These are phyloP conservation scores for Dascillus cervinus DNA, from an alignment of 2,888 invertebrate species.

Conservation along the genomic window DNA sequence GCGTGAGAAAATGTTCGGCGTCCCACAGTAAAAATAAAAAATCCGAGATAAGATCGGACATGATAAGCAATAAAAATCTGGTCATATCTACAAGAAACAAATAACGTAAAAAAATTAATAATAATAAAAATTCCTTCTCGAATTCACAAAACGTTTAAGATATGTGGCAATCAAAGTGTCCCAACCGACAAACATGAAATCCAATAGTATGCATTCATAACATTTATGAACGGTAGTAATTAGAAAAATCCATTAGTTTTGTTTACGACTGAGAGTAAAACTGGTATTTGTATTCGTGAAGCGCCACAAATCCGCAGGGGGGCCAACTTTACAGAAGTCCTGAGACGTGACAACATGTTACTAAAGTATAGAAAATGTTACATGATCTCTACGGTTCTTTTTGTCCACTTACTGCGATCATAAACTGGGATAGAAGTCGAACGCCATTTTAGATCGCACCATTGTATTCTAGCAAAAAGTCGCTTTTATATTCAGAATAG, in stretches of 20 bases:
- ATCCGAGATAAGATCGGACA: constrained; percentile 16
- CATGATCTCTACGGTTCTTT: too few relatives aligned
- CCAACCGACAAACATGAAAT: constrained; percentile 6
- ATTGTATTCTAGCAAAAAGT: constrained; percentile 18
- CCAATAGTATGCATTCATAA: constrained; percentile 7
- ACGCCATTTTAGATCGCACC: constrained; percentile 16
- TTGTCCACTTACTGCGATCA: too few relatives aligned
- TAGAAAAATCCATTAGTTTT: constrained; percentile 33
- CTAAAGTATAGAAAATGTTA: constrained; percentile 34
- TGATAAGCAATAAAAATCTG: constrained; percentile 16
- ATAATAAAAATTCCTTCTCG: constrained; percentile 11
- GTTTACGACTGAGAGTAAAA: constrained; percentile 27
- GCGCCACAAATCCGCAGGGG: constrained; percentile 31
- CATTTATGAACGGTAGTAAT: constrained; percentile 30
- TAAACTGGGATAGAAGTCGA: too few relatives aligned
- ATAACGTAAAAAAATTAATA: constrained; percentile 3
- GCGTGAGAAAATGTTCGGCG: constrained; percentile 11
- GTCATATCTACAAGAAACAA: constrained; percentile 9
- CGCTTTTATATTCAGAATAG: constrained; percentile 18
- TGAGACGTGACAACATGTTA: constrained; percentile 38
- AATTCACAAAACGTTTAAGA: constrained; percentile 10
- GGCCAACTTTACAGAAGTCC: constrained; percentile 33
- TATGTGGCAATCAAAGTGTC: neutral
- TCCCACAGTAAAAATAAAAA: constrained; percentile 6
- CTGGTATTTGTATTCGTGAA: constrained; percentile 33